Evolutionary conservation across 2,113 vertebrate species (phyloP), one percentile per base, ranked within the genome.

Genomic region (Zonotrichia leucophrys): DNA sequence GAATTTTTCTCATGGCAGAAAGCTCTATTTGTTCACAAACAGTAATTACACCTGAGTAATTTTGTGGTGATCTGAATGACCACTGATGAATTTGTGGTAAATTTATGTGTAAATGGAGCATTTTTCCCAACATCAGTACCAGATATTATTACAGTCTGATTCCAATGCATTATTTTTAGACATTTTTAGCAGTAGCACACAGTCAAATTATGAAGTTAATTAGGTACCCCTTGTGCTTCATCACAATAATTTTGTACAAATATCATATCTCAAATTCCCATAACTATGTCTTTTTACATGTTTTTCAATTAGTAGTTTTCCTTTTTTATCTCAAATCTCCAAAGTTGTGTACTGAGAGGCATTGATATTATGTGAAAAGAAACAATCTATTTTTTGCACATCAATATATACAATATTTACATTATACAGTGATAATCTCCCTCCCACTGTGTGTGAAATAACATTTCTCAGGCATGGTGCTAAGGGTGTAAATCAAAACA

Each of bases 401-500:
- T 42, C 63, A 82, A 30, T 88, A 70, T 49, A 76, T 94, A 49
- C 21, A 83, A 66, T 68, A 80, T 87, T 81, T 79, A 87, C 1
- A 0, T 73, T 76, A 58, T 53, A 72, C 67, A 83, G 66, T 56
- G 60, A 82, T 80, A 46, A 63, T 81, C 30, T 95, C 41, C 18
- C 20, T 93, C 67, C 52, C 12, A 83, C 35, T 92, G 41, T 74
- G 62, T 78, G 47, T 92, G 83, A 89, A 96, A 91, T 79, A 95
- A 83, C 55, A 47, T 94, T 91, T 82, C 77, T 89, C 56, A 91
- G 92, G 67, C 83, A 73, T 56, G 72, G 72, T 87, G 77, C 69
- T 94, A 44, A 85, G 84, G 33, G 17, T 44, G 35, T 89, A 95
- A 95, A 94, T 95, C 81, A 96, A 91, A 92, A 92, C 47, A 78